A percentile compares a stretch with the other conserved stretches of the same genome.
phyloP scores from a whole-genome alignment of 2,797 vertebrate genomes.

The Sus cebifrons region DNA sequence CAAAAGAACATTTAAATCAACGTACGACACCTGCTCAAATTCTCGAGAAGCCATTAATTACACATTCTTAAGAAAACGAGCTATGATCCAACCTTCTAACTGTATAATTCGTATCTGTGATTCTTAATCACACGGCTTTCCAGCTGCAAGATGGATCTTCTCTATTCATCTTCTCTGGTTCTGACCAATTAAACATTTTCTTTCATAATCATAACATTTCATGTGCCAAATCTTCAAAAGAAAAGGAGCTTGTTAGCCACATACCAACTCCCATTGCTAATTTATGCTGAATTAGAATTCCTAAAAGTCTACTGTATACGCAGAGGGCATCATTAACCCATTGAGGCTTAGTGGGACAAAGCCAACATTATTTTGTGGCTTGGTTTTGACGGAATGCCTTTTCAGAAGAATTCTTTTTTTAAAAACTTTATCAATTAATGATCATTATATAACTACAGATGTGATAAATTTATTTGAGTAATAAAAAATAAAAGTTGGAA shows the following conservation, averaged over 20 bases:
- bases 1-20: conserved; percentile 83
- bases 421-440: conserved; percentile 3
- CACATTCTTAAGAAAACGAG: conserved; percentile 82
- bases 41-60: conserved; percentile 83
- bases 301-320: conserved; percentile 69
- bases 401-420: background rate
- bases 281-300: conserved; percentile 69
- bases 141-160: conserved; percentile 75
- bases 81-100: conserved; percentile 76
- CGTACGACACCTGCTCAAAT: conserved; percentile 75
- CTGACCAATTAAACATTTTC: conserved; percentile 86
- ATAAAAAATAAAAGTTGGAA: no score
- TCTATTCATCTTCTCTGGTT: conserved; percentile 77
- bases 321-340: conserved; percentile 41
- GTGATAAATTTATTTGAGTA: no score
- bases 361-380: background rate
- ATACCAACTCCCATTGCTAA: conserved; percentile 75
- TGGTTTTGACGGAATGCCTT: conserved; percentile 1
- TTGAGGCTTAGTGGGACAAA: background rate
- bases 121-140: conserved; percentile 79
- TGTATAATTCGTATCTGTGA: conserved; percentile 77
- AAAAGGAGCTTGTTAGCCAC: conserved; percentile 80
- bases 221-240: conserved; percentile 80
- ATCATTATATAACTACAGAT: no score
- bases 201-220: conserved; percentile 84